Percentiles rank a stretch among this genome's conserved stretches.
Evolutionary conservation across 2,797 vertebrate genomes (phyloP).

Genomic region (Myotis planiceps): DNA sequence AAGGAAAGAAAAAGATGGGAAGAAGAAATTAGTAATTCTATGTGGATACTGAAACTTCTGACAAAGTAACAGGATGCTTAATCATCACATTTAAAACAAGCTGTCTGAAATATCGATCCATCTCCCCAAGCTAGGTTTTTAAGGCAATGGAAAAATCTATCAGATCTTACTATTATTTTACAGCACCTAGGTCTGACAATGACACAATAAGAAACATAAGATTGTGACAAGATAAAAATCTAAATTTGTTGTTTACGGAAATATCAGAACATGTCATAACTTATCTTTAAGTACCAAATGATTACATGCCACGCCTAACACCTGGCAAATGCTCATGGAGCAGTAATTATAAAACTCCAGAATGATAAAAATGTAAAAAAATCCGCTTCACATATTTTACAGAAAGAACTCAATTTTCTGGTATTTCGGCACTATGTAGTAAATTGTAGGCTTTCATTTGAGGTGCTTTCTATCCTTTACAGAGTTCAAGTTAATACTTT

Average conservation of each 20-base stretch:
- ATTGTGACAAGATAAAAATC: constrained; percentile 22
- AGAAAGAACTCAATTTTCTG: constrained; percentile 19
- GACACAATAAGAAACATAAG: constrained; percentile 22
- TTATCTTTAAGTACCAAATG: constrained; percentile 39
- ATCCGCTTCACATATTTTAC: constrained; percentile 34
- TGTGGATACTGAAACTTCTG: not conserved
- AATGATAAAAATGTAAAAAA: constrained; percentile 3
- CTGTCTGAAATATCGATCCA: not conserved
- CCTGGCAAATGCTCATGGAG: constrained; percentile 33
- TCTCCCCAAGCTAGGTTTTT: constrained; percentile 5
- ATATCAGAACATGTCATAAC: constrained; percentile 3
- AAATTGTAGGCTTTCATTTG: constrained; percentile 30
- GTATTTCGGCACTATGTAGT: not conserved
- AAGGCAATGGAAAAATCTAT: constrained; percentile 17
- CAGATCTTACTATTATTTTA: not conserved
- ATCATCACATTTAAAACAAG: constrained; percentile 43
- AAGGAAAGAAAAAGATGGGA: constrained; percentile 62
- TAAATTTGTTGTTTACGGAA: constrained; percentile 34
- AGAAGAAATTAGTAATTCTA: constrained; percentile 32
- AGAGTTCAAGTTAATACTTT: constrained; percentile 13
- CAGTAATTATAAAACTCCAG: not conserved
- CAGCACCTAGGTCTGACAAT: not conserved
- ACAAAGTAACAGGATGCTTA: constrained; percentile 8
- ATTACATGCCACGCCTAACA: not conserved
- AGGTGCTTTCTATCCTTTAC: not conserved